phyloP scores from a whole-genome alignment of 2,113 vertebrate species.

The Stigmatopora nigra region DNA sequence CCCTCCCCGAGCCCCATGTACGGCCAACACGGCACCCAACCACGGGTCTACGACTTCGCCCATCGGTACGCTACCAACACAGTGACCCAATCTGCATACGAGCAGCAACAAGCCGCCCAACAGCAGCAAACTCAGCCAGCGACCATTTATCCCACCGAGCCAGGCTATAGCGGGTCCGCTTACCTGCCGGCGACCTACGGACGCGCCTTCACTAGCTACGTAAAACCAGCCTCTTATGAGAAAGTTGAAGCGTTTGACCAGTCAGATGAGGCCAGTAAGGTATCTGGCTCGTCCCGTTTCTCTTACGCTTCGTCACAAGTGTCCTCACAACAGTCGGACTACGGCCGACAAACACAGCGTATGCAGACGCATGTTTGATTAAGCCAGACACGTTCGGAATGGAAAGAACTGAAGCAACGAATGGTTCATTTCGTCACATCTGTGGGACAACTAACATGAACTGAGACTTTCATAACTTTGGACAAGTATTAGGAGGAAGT shows the following conservation, averaged over 20 bases:
- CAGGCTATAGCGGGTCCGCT: constrained; percentile 69
- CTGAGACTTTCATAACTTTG: constrained; percentile 49
- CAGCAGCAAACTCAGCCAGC: constrained; percentile 61
- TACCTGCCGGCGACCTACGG: constrained; percentile 79
- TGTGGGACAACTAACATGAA: constrained; percentile 53
- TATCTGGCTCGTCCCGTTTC: constrained; percentile 74
- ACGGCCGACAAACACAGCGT: constrained; percentile 76
- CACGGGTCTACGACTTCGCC: constrained; percentile 75
- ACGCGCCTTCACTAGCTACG: constrained; percentile 80
- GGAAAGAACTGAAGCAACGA: constrained; percentile 24
- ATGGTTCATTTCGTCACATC: constrained; percentile 29
- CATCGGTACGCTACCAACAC: constrained; percentile 73
- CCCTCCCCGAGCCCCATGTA: constrained; percentile 69
- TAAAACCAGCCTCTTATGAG: constrained; percentile 76
- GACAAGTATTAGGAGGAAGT: constrained; percentile 36
- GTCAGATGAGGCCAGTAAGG: constrained; percentile 74
- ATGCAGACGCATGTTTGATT: constrained; percentile 90
- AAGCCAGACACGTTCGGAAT: constrained; percentile 11
- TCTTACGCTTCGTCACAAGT: constrained; percentile 81
- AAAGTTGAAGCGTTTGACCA: constrained; percentile 77
- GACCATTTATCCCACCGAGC: constrained; percentile 68
- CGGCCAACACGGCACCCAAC: constrained; percentile 65
- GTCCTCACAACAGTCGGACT: constrained; percentile 76
- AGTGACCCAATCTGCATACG: constrained; percentile 65
- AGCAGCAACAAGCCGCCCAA: constrained; percentile 68